phyloP scores from a whole-genome alignment of 2,888 invertebrate species.

The Gastracanthus pulcherrimus region DNA sequence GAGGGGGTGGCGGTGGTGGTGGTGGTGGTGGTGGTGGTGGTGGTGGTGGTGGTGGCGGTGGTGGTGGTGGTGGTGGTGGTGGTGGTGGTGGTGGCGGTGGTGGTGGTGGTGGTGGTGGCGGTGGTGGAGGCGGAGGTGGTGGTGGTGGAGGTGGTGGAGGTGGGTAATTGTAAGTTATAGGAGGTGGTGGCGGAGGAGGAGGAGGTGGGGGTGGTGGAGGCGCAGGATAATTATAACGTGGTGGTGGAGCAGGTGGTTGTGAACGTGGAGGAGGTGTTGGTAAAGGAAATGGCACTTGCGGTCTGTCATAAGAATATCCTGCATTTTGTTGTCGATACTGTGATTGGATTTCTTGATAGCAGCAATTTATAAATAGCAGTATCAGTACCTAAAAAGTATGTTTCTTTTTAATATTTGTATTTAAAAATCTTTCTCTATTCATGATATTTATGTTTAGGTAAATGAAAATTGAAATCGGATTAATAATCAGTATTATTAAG shows the following conservation, averaged over 20 bases:
- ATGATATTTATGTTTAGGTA: background rate
- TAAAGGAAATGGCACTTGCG: conserved; percentile 64
- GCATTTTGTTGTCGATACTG: conserved; percentile 62
- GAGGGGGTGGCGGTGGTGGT: conserved; percentile 44
- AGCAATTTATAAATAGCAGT: conserved; percentile 36
- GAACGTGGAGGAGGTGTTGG: conserved; percentile 58
- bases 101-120: conserved; percentile 41
- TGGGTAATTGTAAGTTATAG: no score
- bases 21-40: conserved; percentile 47
- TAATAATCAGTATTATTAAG: background rate
- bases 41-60: conserved; percentile 27
- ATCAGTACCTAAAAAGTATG: conserved; percentile 37
- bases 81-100: conserved; percentile 53
- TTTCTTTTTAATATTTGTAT: background rate
- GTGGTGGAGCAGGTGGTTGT: conserved; percentile 30
- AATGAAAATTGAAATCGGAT: background rate
- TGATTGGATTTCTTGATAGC: background rate
- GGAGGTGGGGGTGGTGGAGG: conserved; percentile 44
- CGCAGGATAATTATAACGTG: conserved; percentile 43
- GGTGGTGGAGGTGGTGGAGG: conserved; percentile 45
- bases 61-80: conserved; percentile 43
- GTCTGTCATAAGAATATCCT: conserved; percentile 68
- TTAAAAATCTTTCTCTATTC: background rate
- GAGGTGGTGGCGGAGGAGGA: conserved; percentile 31
- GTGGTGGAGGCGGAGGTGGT: conserved; percentile 52